Evolutionary conservation across 2,888 invertebrate species (phyloP), one percentile per base, ranked within the genome.

Genomic region (Disparrhopalites patrizii): DNA sequence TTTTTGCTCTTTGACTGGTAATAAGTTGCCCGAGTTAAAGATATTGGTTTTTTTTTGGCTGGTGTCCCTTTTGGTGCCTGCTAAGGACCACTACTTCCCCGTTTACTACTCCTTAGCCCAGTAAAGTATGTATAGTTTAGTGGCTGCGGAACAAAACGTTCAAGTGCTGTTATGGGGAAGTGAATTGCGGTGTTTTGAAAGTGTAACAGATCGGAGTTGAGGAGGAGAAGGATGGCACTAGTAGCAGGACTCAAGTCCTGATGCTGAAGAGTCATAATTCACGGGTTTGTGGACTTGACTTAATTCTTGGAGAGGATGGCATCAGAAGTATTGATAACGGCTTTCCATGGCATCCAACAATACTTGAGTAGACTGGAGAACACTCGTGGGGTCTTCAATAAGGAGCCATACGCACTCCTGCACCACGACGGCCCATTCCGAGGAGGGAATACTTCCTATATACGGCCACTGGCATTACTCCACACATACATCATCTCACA

Each of bases 251-350:
- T 38, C 57, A 28, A 27, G 52, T 38, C 47, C 47, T 50, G 51
- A 54, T 62, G 40, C 18, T 62, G 62, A 71, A 65, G 69, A 67
- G 68, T 64, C 70, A 72, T 72, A 69, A 69, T 70, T 70, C 66
- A 70, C 69, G 66, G 67, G 62, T 67, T 67, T 70, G 67, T 72
- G 70, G 68, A 68, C 70, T 72, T 72, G 70, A 72, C 70, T 72
- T 72, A 70, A 72, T 67, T 63, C 58, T 62, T 64, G 54, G 54
- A 33, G 58, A 57, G 47, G 58, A 52, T n/a, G 47, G 38, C 62
- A 33, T 50, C 50, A 47, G 36, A 62, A 67, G 43, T 68, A 67
- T 65, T 67, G 67, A 67, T 69, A 67, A 67, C 65, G 67, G 67
- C 62, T 67, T 67, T 67, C 67, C 54, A 64, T 40, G 60, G 61